Percentiles rank a stretch among this genome's conserved stretches.
Evolutionary conservation across 2,113 vertebrate species (phyloP).

Genomic region (Zosterops hypoxanthus): DNA sequence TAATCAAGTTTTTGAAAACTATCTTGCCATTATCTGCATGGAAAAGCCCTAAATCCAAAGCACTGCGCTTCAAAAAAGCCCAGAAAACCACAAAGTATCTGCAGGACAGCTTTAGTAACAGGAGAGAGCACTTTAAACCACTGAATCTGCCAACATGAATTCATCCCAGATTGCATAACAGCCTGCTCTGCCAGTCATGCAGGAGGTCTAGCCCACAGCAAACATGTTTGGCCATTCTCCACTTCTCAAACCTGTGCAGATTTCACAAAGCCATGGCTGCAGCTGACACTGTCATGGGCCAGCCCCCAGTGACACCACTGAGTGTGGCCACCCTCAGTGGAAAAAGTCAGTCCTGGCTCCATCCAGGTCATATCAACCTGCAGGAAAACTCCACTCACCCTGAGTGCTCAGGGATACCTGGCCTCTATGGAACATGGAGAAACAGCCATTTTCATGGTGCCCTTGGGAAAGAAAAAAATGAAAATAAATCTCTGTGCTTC

Average conservation of each 20-base stretch:
- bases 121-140: neutral
- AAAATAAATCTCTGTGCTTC: neutral
- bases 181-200: neutral
- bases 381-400: neutral
- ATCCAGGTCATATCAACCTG: neutral
- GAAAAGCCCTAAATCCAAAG: slow-evolving; percentile 42
- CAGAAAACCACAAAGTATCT: neutral
- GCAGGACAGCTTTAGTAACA: neutral
- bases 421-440: neutral
- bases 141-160: neutral
- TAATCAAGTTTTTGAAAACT: neutral
- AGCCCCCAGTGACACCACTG: fast-evolving
- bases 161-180: neutral
- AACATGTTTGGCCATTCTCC: neutral
- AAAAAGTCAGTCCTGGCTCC: neutral
- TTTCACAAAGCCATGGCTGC: neutral
- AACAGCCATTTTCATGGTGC: neutral
- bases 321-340: neutral
- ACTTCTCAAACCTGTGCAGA: neutral
- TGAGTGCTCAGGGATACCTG: neutral
- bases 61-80: neutral
- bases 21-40: neutral
- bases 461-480: neutral
- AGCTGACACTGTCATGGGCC: neutral
- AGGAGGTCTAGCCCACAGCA: neutral